Percentiles rank a stretch among this genome's conserved stretches.
These are phyloP conservation scores for Lithophane semibrunnea DNA, from an alignment of 2,888 invertebrate genomes.

Conservation along the genomic window DNA sequence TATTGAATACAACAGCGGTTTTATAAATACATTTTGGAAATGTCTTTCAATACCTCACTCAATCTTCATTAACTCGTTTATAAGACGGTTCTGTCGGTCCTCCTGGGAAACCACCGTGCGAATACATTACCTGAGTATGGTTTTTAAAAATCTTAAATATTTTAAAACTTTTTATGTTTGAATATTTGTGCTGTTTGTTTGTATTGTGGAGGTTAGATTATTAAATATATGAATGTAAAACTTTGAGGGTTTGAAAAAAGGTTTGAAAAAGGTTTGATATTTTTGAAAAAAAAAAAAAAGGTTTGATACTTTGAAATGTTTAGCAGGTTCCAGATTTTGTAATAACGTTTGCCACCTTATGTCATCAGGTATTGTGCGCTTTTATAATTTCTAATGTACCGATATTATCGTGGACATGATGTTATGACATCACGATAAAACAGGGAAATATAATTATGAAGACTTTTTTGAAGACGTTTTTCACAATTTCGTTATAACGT, in stretches of 20 bases:
- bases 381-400: background rate
- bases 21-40: conserved; percentile 39
- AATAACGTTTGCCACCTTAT: too few species aligned
- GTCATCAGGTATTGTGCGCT: background rate
- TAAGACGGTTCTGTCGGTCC: conserved; percentile 52
- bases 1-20: conserved; percentile 14
- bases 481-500: background rate
- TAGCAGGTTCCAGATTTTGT: too few species aligned
- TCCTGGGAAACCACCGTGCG: conserved; percentile 36
- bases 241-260: too few species aligned
- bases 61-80: conserved; percentile 60
- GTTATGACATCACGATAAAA: background rate
- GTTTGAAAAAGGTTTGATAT: too few species aligned
- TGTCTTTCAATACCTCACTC: conserved; percentile 55
- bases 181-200: background rate
- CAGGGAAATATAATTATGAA: background rate
- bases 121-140: conserved; percentile 38
- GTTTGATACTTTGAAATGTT: background rate
- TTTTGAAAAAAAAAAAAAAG: too few species aligned
- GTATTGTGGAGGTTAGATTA: background rate
- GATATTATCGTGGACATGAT: background rate
- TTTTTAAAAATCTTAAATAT: conserved; percentile 31
- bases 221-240: background rate
- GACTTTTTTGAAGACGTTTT: background rate
- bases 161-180: background rate